phyloP scores from a whole-genome alignment of 2,888 invertebrate genomes.

The Leptothorax acervorum region DNA sequence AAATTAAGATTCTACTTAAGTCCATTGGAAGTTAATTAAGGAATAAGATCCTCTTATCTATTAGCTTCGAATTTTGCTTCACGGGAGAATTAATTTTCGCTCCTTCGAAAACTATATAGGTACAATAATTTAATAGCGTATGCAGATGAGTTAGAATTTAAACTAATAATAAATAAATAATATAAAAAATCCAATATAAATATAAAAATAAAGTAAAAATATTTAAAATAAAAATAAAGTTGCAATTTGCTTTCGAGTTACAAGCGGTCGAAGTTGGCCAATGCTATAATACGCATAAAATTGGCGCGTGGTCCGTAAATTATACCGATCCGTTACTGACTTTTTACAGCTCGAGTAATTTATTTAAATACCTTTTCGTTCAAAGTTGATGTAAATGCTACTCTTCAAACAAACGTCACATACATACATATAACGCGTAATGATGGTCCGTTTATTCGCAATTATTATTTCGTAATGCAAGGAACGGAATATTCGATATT shows the following conservation, averaged over 20 bases:
- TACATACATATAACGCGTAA: not conserved
- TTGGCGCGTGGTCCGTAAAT: not conserved
- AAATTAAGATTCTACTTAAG: constrained; percentile 26
- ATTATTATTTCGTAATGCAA: not conserved
- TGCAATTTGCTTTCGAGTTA: not conserved
- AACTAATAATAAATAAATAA: not conserved
- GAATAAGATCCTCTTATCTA: constrained; percentile 20
- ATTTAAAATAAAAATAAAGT: not conserved
- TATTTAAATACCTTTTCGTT: not conserved
- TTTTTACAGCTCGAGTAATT: not conserved
- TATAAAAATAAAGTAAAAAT: not conserved
- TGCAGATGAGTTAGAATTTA: not conserved
- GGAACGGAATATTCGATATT: not conserved
- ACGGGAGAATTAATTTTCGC: constrained; percentile 12
- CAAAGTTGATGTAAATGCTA: not conserved
- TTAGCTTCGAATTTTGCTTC: not conserved
- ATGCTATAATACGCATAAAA: not conserved
- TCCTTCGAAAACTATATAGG: not conserved
- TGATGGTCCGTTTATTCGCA: not conserved
- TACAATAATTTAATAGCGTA: not conserved
- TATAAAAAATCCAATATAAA: not conserved
- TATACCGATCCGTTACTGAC: not conserved
- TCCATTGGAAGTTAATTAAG: constrained; percentile 23
- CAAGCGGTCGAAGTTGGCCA: not conserved
- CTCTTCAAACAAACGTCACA: not conserved